A percentile compares a stretch with the other conserved stretches of the same genome.
These are phyloP conservation scores for Taenaris catops DNA, from an alignment of 2,888 invertebrate genomes.

Conservation along the genomic window DNA sequence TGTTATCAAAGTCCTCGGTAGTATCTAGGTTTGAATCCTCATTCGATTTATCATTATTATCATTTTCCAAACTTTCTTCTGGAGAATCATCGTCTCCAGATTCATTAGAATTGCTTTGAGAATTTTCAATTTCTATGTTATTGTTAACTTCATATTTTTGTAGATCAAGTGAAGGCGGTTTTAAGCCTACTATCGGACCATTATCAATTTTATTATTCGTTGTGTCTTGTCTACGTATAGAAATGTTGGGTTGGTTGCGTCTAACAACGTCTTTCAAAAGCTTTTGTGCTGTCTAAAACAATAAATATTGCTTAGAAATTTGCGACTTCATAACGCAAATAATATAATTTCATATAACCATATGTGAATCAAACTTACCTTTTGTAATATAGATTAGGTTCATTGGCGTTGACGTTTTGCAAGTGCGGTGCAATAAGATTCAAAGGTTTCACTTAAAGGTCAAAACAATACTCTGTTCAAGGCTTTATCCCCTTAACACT, in stretches of 20 bases:
- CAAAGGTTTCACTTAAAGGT: too few relatives aligned
- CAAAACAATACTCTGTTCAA: too few relatives aligned
- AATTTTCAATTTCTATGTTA: constrained; percentile 28
- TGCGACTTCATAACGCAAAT: too few relatives aligned
- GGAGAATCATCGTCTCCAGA: constrained; percentile 32
- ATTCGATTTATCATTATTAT: constrained; percentile 32
- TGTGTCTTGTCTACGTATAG: constrained; percentile 39
- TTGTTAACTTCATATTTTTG: constrained; percentile 35
- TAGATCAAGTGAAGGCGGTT: constrained; percentile 41
- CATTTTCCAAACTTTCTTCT: constrained; percentile 37
- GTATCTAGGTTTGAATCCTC: constrained; percentile 35
- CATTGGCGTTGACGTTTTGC: not conserved
- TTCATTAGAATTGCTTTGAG: constrained; percentile 26
- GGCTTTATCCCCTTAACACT: too few relatives aligned
- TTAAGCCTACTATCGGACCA: constrained; percentile 35
- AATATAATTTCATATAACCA: too few relatives aligned
- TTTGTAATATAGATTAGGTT: constrained; percentile 4
- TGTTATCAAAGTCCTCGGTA: constrained; percentile 34
- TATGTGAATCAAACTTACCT: constrained; percentile 8
- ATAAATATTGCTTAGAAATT: too few relatives aligned
- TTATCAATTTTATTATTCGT: constrained; percentile 46
- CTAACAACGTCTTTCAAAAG: constrained; percentile 24
- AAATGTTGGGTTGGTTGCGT: constrained; percentile 23
- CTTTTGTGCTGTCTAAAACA: constrained; percentile 24
- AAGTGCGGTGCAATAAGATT: constrained; percentile 1